Evolutionary conservation across 1,140 invertebrate species (phyloP), one percentile per base, ranked within the genome.

Genomic region (Anthonomus grandis): DNA sequence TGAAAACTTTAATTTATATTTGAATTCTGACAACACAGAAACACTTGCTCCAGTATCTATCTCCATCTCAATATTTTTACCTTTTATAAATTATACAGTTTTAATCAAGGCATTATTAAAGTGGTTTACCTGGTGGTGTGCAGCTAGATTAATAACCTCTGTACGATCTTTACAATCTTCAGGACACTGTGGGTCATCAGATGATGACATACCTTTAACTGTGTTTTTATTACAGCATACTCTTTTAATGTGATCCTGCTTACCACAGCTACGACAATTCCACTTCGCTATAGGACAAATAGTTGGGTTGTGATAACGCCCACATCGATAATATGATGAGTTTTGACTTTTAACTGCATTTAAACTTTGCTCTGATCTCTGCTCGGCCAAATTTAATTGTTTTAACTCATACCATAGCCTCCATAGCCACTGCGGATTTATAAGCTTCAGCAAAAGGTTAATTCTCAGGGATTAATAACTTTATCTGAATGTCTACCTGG

Each of bases 401-500:
- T 38, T 38, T 8, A 38, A 13, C 37, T 38, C 37, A 38, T 8
- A 8, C 37, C 37, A 38, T 38, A 8, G 13, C 37, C 37, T 38
- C 37, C 13, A 38, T 38, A 4, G 37, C 5, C 5, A 38, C 5
- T 8, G 37, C 37, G 4, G 13, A n/a, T 13, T 38, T 38, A 38
- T 15, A n/a, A n/a, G n/a, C n/a, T n/a, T n/a, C n/a, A 38, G 4
- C 6, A 38, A 38, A 38, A 4, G 37, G 12, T 38, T n/a, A 38
- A 13, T 5, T 38, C 17, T 38, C 37, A 5, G 5, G 12, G 4
- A 5, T 13, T 8, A 38, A 13, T 13, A 38, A 15, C 13, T 13
- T 38, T 38, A n/a, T 38, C 17, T 38, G 37, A 13, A 38, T 38
- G 37, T 38, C 37, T 38, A n/a, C 37, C 4, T 4, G 37, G 37